Evolutionary conservation across 2,113 vertebrate species (phyloP).

Genomic region (Corynorhinus townsendii): DNA sequence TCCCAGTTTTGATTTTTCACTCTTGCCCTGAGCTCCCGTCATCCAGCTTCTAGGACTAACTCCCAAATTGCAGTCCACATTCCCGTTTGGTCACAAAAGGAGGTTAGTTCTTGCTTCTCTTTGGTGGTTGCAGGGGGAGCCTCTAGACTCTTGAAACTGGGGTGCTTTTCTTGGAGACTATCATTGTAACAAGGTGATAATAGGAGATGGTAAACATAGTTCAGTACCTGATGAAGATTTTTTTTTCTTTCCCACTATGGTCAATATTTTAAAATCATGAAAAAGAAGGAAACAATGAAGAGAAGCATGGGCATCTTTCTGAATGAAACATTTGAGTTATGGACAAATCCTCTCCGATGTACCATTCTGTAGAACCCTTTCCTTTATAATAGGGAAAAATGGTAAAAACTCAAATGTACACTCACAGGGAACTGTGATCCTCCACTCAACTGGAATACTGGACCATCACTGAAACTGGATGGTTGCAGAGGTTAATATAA

Average conservation of each 20-base stretch:
- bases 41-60: neutral
- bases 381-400: neutral
- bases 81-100: neutral
- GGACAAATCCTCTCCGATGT: neutral
- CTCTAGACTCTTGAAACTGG: neutral
- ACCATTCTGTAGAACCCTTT: neutral
- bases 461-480: neutral
- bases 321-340: neutral
- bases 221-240: neutral
- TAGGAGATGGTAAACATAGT: neutral
- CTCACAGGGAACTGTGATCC: neutral
- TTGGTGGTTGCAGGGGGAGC: neutral
- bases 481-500: neutral
- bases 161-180: neutral
- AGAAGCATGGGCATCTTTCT: neutral
- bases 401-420: neutral
- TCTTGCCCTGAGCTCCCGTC: neutral
- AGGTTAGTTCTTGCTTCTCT: neutral
- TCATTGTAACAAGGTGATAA: neutral
- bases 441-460: neutral
- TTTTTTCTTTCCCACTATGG: neutral
- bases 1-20: neutral
- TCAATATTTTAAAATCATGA: neutral
- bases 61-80: neutral
- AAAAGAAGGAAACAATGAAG: neutral